phyloP scores from a whole-genome alignment of 2,797 vertebrate species.

The Triplophysa bombifrons region DNA sequence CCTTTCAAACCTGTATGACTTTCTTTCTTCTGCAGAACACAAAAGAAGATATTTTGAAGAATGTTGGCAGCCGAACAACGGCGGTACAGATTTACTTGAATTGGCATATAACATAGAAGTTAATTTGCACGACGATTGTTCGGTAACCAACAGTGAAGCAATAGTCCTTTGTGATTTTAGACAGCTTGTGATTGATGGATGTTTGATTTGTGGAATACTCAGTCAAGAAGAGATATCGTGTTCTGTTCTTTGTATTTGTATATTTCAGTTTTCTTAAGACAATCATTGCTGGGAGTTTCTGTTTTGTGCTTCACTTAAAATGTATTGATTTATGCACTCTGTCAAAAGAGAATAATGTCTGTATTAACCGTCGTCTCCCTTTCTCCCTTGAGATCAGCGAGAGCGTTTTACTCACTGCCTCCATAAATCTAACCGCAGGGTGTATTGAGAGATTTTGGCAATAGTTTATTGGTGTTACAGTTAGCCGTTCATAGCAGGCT shows the following conservation, averaged over 20 bases:
- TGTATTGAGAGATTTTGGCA: slow-evolving; percentile 28
- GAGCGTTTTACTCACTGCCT: slow-evolving; percentile 8
- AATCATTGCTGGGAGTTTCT: slow-evolving; percentile 17
- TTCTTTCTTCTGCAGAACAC: no score
- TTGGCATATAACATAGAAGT: not conserved
- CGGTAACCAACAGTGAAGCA: not conserved
- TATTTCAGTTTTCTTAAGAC: not conserved
- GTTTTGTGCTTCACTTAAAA: slow-evolving; percentile 12
- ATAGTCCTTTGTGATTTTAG: not conserved
- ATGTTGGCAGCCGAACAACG: no score
- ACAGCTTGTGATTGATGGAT: slow-evolving; percentile 20
- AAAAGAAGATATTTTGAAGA: no score
- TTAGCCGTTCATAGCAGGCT: not conserved
- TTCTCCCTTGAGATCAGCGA: slow-evolving; percentile 16
- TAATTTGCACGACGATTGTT: no score
- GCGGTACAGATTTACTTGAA: not conserved
- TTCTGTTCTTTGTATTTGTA: slow-evolving; percentile 4
- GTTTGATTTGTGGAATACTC: not conserved
- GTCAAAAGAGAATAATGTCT: slow-evolving; percentile 37
- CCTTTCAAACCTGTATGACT: no score
- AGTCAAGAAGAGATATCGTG: not conserved
- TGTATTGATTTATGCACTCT: slow-evolving; percentile 34
- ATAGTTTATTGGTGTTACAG: slow-evolving; percentile 12
- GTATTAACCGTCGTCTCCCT: slow-evolving; percentile 22
- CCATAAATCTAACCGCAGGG: slow-evolving; percentile 36